Evolutionary conservation across 2,888 invertebrate species (phyloP).

Genomic region (Rhagophthalmus giganteus): DNA sequence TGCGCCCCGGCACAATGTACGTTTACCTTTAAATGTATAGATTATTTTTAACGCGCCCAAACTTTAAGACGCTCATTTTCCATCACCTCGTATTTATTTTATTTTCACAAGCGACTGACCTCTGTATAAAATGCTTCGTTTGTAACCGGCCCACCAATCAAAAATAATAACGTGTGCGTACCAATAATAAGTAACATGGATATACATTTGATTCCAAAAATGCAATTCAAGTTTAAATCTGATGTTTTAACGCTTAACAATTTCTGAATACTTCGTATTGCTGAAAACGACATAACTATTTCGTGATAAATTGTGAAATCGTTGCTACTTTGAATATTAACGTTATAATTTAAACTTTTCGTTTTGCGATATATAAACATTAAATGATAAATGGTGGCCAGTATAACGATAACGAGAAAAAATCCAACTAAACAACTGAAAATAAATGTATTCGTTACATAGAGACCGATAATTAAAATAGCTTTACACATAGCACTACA

Average conservation of each 20-base stretch:
- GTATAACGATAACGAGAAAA: constrained; percentile 39
- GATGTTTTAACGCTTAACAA: constrained; percentile 61
- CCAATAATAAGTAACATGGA: constrained; percentile 69
- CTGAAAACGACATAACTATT: constrained; percentile 60
- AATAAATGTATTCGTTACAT: constrained; percentile 16
- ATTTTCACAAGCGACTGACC: no score
- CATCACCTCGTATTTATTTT: no score
- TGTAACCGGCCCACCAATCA: constrained; percentile 68
- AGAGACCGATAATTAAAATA: no score
- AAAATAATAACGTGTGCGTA: constrained; percentile 69
- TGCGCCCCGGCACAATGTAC: no score
- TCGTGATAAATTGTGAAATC: constrained; percentile 35
- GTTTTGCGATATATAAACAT: constrained; percentile 37
- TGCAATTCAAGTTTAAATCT: constrained; percentile 65
- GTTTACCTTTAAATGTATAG: no score
- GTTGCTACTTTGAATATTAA: constrained; percentile 28
- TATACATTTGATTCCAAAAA: constrained; percentile 62
- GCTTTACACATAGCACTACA: no score
- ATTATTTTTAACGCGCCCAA: no score
- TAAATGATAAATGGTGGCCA: constrained; percentile 43
- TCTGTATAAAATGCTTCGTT: constrained; percentile 66
- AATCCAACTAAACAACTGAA: constrained; percentile 41
- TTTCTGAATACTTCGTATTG: constrained; percentile 63
- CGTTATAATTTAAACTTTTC: constrained; percentile 36
- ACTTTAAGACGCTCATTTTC: no score